Evolutionary conservation across 2,797 vertebrate species (phyloP).

Genomic region (Podargus strigoides): DNA sequence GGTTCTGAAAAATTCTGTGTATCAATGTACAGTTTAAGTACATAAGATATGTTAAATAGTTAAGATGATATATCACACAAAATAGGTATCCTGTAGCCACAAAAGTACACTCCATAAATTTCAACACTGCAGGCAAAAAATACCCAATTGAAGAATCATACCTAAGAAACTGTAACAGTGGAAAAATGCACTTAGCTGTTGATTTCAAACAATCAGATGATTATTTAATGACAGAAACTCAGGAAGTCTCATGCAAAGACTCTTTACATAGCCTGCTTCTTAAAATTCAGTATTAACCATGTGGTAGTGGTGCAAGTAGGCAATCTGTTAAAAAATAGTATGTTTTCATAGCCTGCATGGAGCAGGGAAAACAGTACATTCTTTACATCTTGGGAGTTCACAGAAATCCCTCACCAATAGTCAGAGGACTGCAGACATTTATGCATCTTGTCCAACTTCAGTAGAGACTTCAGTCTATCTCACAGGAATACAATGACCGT

Average conservation of each 20-base stretch:
- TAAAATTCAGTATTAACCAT: background rate
- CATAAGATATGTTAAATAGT: background rate
- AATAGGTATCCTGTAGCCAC: background rate
- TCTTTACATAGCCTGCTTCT: background rate
- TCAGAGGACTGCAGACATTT: slow-evolving; percentile 16
- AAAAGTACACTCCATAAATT: background rate
- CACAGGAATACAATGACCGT: slow-evolving; percentile 61
- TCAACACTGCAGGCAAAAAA: background rate
- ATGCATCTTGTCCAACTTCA: slow-evolving; percentile 32
- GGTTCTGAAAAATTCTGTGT: background rate
- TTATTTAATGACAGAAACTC: slow-evolving; percentile 7
- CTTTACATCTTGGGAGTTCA: slow-evolving; percentile 32
- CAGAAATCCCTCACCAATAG: slow-evolving; percentile 30
- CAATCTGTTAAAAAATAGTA: background rate
- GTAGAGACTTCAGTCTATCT: slow-evolving; percentile 38
- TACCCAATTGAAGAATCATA: background rate
- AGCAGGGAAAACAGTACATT: slow-evolving; percentile 21
- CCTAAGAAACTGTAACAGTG: background rate
- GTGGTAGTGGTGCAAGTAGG: background rate
- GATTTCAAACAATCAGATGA: background rate
- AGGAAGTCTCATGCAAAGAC: background rate
- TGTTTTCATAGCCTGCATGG: background rate
- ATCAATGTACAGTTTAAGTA: background rate
- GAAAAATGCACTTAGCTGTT: background rate
- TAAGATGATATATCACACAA: background rate